phyloP scores from a whole-genome alignment of 2,797 vertebrate species.

The Lagodon rhomboides region DNA sequence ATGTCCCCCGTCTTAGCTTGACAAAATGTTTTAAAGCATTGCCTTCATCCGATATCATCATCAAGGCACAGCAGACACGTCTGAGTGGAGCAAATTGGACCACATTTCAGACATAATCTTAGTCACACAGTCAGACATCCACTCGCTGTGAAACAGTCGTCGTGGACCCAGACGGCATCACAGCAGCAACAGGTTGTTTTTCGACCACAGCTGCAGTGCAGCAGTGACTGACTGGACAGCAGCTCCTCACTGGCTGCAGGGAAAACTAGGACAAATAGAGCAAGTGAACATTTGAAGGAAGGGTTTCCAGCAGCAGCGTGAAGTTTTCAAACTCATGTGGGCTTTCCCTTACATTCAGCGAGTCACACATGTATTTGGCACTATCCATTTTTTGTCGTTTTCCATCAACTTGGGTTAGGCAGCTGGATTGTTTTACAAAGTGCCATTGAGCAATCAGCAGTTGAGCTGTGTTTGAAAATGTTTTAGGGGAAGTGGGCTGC shows the following conservation, averaged over 20 bases:
- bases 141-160: conserved; percentile 1
- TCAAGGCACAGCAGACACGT: not conserved
- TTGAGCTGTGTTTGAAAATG: conserved; percentile 43
- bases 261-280: conserved; percentile 4
- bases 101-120: not conserved
- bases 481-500: conserved; percentile 39
- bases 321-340: too few species aligned
- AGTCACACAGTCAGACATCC: not conserved
- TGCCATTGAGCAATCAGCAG: conserved; percentile 49
- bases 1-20: not conserved
- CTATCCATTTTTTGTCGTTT: conserved; percentile 14
- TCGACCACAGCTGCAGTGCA: conserved; percentile 42
- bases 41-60: not conserved
- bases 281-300: not conserved
- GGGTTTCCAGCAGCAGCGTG: not conserved
- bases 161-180: not conserved
- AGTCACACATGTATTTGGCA: not conserved
- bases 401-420: not conserved
- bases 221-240: not conserved
- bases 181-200: conserved; percentile 19
- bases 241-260: not conserved
- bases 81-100: not conserved
- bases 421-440: conserved; percentile 26
- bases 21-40: conserved; percentile 1
- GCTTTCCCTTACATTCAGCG: not conserved